These are phyloP conservation scores for Cassiopea andromeda DNA, from an alignment of 30 jellyfish, hydroid and myxozoan species.

Conservation along the genomic window DNA sequence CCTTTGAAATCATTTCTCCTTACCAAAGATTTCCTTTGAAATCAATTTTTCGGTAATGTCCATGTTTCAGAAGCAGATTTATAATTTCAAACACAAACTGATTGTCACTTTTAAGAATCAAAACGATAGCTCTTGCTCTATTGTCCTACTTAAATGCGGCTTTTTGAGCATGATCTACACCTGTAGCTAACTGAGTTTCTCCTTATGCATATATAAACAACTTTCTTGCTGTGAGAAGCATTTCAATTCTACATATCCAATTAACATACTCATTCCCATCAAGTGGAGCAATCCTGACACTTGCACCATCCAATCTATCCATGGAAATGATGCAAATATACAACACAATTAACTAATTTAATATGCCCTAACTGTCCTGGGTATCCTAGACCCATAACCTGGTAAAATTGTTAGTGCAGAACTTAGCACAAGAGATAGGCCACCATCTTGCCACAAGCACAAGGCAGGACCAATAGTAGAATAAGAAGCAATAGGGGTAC, in stretches of 20 bases:
- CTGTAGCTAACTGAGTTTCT: conserved; percentile 32
- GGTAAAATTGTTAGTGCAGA: neutral
- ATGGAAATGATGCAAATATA: conserved; percentile 1
- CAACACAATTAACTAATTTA: neutral
- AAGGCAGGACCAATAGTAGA: too few relatives aligned
- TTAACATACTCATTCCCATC: conserved; percentile 35
- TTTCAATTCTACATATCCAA: conserved; percentile 32
- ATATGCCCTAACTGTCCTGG: neutral
- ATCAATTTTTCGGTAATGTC: conserved; percentile 16
- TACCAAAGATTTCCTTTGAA: conserved; percentile 55
- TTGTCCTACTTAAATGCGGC: conserved; percentile 36
- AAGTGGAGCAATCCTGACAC: conserved; percentile 48
- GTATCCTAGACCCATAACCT: conserved; percentile 51
- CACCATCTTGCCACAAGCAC: too few relatives aligned
- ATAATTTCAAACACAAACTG: conserved; percentile 34
- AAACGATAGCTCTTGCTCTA: conserved; percentile 41
- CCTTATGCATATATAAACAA: conserved; percentile 43
- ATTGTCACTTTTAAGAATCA: conserved; percentile 48
- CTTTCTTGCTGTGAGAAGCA: conserved; percentile 59
- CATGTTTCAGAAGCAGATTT: conserved; percentile 56
- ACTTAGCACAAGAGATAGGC: too few relatives aligned
- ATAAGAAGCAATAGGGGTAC: too few relatives aligned
- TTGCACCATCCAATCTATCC: conserved; percentile 42
- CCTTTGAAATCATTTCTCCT: conserved; percentile 52
- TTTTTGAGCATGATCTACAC: conserved; percentile 1